Conservation (phyloP, 1,140 invertebrate species). For the Dinothrombium tinctorium region DNA sequence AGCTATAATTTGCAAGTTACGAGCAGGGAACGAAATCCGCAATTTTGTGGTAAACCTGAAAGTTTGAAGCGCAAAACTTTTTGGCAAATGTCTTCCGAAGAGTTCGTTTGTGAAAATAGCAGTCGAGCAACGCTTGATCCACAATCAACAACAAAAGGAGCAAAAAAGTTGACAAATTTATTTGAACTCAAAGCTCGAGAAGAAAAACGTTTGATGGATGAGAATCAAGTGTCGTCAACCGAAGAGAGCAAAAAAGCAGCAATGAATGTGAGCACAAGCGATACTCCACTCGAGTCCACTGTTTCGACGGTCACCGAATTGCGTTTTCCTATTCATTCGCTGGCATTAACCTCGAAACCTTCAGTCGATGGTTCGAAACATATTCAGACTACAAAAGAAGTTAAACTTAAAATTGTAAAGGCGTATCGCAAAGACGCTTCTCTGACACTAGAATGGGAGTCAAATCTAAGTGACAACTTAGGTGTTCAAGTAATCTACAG, state of each 20-base stretch:
- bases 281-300: no score
- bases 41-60: conserved; percentile 64
- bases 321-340: no score
- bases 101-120: background rate
- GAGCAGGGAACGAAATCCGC: conserved; percentile 65
- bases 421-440: background rate
- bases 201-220: no score
- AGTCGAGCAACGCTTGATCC: background rate
- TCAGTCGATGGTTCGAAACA: no score
- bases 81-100: conserved; percentile 36
- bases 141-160: no score
- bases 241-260: no score
- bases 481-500: conserved; percentile 70
- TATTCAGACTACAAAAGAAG: background rate
- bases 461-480: conserved; percentile 30
- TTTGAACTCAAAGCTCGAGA: no score
- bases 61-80: conserved; percentile 51
- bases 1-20: conserved; percentile 61
- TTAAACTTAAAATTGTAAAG: background rate
- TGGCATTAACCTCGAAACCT: no score
- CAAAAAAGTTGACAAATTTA: no score
- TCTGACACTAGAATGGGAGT: background rate
- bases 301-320: no score
- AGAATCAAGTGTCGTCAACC: no score
- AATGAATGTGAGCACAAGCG: no score